Base-by-base conservation (phyloP, 2,888 invertebrate genomes). In the Petrolisthes manimaculis region DNA sequence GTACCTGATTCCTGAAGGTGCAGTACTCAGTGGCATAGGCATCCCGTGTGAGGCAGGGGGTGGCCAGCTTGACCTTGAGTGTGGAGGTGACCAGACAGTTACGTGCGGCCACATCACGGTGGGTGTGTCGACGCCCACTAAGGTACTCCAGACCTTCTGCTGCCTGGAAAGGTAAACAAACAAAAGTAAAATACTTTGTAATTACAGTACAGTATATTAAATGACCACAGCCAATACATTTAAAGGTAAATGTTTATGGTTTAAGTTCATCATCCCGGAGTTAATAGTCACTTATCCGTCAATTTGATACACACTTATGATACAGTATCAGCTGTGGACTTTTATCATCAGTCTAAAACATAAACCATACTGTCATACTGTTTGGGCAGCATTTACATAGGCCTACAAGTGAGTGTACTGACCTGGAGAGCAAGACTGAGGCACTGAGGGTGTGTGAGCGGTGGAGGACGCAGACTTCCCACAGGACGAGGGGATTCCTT, bases 1-100 rank as follows among this genome's bases (percentile, higher is more conserved):
- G 83, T 92, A 95, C 95, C 94, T 96, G 95, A 92, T 97, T 97
- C 89, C 96, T 95, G 92, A 96, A 95, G 92, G 96, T 96, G 93
- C 95, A 96, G 93, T 98, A 99, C 93, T 99, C 98, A 91, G 96
- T 96, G 78, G 96, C 96, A 93, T 98, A 97, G 0, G 97, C 97
- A 92, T 97, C 98, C 92, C 96, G 95, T 67, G 95, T 96, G 91
- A 97, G 95, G 67, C 96, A 96, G 0, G 96, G 95, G 93, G 95
- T 94, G 2, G 97, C 96, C 87, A 98, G 95, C 94, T 98, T 98
- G 54, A 97, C 95, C 67, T 95, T 95, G 56, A 98, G 94, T 37
- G 97, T 96, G 54, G 93, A 93, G 0, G 97, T 96, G 89, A 98
- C 96, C 89, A 98, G 94, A 93, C 98, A 97, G 93, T 98, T 98